phyloP scores from a whole-genome alignment of 2,797 vertebrate species.

The Pterois miles region DNA sequence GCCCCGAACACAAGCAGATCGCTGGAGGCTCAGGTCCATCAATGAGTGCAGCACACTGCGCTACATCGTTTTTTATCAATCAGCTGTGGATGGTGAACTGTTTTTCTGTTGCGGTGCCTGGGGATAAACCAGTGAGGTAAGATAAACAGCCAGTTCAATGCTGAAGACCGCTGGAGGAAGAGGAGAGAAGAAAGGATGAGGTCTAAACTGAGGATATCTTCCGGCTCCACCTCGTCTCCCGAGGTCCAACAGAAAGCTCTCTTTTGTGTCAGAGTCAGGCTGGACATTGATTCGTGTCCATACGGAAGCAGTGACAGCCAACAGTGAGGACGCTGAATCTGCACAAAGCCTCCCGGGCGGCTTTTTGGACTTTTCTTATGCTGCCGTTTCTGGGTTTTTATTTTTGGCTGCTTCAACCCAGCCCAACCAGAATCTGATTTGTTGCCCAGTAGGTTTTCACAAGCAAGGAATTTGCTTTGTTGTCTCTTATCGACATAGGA shows the following conservation, averaged over 20 bases:
- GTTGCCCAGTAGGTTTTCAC: no score
- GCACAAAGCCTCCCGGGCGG: neutral
- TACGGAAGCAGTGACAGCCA: neutral
- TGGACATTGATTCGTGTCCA: slow-evolving; percentile 28
- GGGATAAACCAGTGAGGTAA: slow-evolving; percentile 34
- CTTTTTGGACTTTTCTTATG: slow-evolving; percentile 1
- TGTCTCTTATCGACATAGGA: no score
- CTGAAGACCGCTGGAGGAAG: slow-evolving; percentile 38
- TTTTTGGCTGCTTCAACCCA: neutral
- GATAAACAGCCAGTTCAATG: slow-evolving; percentile 45
- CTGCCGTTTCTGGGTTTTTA: neutral
- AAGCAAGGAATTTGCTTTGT: no score
- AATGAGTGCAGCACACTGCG: slow-evolving; percentile 25
- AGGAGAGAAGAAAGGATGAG: slow-evolving; percentile 20
- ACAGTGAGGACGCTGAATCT: neutral
- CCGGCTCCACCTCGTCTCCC: slow-evolving; percentile 26
- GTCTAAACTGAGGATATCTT: slow-evolving; percentile 27
- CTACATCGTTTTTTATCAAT: slow-evolving; percentile 70
- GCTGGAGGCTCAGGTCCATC: slow-evolving; percentile 47
- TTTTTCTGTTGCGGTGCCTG: slow-evolving; percentile 28
- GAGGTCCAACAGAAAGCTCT: slow-evolving; percentile 12
- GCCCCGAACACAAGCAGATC: slow-evolving; percentile 35
- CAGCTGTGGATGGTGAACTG: slow-evolving; percentile 40
- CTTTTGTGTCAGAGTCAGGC: slow-evolving; percentile 28
- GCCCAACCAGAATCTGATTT: no score